Conservation (phyloP, 2,113 vertebrate species). For the Geococcyx californianus region DNA sequence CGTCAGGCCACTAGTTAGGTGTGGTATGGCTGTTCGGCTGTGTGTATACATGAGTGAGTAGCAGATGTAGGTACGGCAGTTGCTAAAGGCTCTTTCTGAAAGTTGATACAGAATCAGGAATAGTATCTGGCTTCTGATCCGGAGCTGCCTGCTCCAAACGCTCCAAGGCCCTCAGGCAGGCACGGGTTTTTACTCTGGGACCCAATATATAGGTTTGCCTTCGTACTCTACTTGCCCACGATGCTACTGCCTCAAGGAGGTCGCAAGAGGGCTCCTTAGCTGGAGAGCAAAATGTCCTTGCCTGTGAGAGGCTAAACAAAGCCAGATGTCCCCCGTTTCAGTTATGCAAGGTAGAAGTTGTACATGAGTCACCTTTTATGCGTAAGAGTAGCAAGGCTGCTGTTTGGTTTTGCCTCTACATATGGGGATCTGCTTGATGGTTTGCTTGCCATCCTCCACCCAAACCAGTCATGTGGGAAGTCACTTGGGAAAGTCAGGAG, state of each 20-base stretch:
- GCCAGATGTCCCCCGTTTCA: neutral
- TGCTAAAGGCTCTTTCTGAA: neutral
- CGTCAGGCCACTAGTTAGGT: neutral
- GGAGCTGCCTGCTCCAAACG: neutral
- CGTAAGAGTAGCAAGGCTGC: neutral
- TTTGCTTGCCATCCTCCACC: neutral
- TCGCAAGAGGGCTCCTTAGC: neutral
- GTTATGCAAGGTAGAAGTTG: constrained; percentile 11
- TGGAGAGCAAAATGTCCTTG: neutral
- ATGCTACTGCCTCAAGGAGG: neutral
- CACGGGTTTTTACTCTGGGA: neutral
- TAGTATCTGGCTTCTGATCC: neutral
- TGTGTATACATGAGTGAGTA: rapidly evolving
- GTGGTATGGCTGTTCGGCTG: neutral
- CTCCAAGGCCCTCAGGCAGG: neutral
- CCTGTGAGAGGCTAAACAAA: neutral
- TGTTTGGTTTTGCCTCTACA: neutral
- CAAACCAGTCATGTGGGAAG: constrained; percentile 18
- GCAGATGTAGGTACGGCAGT: neutral
- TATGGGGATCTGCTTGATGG: neutral
- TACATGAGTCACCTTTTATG: neutral
- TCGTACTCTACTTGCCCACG: neutral
- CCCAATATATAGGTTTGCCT: neutral
- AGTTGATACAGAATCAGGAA: rapidly evolving
- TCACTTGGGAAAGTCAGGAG: constrained; percentile 5